phyloP scores from a whole-genome alignment of 2,888 invertebrate species.

The Nephrocerus scutellatus region DNA sequence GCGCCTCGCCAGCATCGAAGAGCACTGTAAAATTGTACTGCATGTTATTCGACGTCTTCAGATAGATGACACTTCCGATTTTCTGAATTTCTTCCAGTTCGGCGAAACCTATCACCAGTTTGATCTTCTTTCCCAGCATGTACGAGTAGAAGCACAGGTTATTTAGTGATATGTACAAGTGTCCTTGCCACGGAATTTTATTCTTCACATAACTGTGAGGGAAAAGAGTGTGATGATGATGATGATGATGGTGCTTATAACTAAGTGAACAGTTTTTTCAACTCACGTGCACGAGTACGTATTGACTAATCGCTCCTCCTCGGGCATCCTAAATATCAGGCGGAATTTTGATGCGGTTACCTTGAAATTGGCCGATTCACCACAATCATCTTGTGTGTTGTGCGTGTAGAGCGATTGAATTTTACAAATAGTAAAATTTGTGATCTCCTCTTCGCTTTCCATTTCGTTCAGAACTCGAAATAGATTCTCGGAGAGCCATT shows the following conservation, averaged over 20 bases:
- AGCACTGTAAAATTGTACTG: conserved; percentile 90
- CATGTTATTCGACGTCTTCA: conserved; percentile 73
- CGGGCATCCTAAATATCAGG: conserved; percentile 81
- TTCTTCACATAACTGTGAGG: conserved; percentile 82
- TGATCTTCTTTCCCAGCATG: conserved; percentile 84
- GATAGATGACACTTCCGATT: conserved; percentile 73
- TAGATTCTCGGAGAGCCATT: conserved; percentile 84
- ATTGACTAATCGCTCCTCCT: conserved; percentile 92
- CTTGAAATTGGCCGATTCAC: conserved; percentile 49
- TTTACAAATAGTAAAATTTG: conserved; percentile 92
- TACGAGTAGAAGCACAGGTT: conserved; percentile 95
- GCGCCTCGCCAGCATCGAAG: conserved; percentile 81
- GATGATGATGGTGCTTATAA: too few species aligned
- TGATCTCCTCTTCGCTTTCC: conserved; percentile 88
- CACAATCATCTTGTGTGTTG: conserved; percentile 47
- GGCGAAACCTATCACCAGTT: conserved; percentile 71
- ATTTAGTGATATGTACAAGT: conserved; percentile 94
- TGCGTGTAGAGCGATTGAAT: conserved; percentile 89
- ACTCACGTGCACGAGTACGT: conserved; percentile 86
- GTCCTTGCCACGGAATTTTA: conserved; percentile 89
- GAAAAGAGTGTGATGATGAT: background rate
- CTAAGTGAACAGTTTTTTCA: too few species aligned
- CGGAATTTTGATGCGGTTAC: conserved; percentile 86
- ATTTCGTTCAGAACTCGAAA: conserved; percentile 81
- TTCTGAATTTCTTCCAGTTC: conserved; percentile 69